Evolutionary conservation across 2,888 invertebrate species (phyloP).

Genomic region (Meteorus colon): DNA sequence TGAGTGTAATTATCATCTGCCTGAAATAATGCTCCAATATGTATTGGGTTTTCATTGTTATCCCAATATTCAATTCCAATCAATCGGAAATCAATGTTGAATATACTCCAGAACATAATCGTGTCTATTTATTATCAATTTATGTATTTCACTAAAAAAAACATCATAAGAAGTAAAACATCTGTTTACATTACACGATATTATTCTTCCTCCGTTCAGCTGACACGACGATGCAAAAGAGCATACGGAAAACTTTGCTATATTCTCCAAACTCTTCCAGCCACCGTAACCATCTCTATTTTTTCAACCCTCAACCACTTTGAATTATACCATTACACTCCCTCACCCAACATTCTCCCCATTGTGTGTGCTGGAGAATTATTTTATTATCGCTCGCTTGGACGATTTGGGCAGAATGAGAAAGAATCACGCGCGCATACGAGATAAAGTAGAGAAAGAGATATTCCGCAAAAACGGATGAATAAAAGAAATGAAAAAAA

Average conservation of each 20-base stretch:
- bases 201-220: too few relatives aligned
- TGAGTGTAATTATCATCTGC: too few relatives aligned
- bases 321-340: slow-evolving; percentile 64
- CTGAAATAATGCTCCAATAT: too few relatives aligned
- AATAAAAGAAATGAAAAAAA: slow-evolving; percentile 47
- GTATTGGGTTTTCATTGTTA: too few relatives aligned
- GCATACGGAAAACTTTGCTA: slow-evolving; percentile 6
- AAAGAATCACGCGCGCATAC: slow-evolving; percentile 25
- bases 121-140: too few relatives aligned
- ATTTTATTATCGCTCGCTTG: slow-evolving; percentile 70
- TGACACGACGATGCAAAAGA: slow-evolving; percentile 5
- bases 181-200: neutral
- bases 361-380: slow-evolving; percentile 67
- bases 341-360: slow-evolving; percentile 70
- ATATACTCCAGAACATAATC: too few relatives aligned
- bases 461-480: slow-evolving; percentile 45
- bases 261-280: neutral
- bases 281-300: slow-evolving; percentile 12
- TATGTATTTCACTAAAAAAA: neutral
- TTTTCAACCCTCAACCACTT: slow-evolving; percentile 62
- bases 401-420: slow-evolving; percentile 48
- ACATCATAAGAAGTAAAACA: neutral
- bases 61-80: too few relatives aligned
- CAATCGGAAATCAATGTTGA: too few relatives aligned
- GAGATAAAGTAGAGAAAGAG: slow-evolving; percentile 37